phyloP scores from a whole-genome alignment of 2,113 vertebrate genomes.

The Bombycilla garrulus region DNA sequence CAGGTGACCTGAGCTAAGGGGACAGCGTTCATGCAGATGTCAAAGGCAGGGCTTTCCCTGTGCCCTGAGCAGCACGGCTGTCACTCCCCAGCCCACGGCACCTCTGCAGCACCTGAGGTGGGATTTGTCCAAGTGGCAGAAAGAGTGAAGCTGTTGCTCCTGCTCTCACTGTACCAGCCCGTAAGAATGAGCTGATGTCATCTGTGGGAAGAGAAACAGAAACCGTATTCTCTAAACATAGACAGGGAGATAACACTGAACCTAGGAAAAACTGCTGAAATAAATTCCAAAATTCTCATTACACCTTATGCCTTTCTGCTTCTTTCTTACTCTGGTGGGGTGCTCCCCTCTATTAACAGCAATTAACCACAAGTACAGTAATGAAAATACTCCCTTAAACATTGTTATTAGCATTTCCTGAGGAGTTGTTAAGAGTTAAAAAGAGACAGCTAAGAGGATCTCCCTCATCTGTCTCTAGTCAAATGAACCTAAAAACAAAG shows the following conservation, averaged over 20 bases:
- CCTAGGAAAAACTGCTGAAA: neutral
- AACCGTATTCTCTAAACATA: neutral
- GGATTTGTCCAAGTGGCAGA: neutral
- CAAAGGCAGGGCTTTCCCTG: neutral
- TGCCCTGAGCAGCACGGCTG: rapidly evolving
- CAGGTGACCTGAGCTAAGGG: neutral
- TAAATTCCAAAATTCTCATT: neutral
- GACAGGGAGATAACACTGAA: rapidly evolving
- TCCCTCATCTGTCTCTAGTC: neutral
- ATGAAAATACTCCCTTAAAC: neutral
- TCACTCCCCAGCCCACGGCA: neutral
- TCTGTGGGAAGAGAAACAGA: neutral
- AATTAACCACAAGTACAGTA: neutral
- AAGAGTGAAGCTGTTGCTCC: neutral
- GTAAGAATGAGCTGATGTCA: neutral
- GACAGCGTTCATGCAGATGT: rapidly evolving
- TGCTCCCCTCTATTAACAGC: neutral
- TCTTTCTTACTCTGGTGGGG: neutral
- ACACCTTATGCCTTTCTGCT: neutral
- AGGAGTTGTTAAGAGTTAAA: neutral
- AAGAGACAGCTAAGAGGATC: neutral
- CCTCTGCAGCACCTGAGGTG: neutral
- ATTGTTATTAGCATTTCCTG: neutral
- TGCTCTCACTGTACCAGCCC: neutral
- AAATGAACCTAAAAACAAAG: neutral